These are phyloP conservation scores for Siniperca undulata DNA, from an alignment of 2,797 vertebrate species.

Conservation along the genomic window DNA sequence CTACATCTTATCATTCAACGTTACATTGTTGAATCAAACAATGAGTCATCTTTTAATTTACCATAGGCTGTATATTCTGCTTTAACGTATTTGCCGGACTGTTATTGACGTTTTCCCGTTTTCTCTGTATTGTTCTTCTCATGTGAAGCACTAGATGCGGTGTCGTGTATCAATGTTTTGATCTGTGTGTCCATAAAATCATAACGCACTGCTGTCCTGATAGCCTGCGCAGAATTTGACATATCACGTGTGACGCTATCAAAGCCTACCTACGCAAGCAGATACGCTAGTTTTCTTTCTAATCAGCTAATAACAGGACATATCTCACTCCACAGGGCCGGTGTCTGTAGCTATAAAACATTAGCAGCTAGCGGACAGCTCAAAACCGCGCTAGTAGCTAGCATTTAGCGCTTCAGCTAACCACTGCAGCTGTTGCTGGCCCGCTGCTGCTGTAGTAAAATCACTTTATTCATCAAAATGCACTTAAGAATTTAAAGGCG, in stretches of 20 bases:
- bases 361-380: slow-evolving; percentile 40
- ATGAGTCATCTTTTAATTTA: background rate
- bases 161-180: background rate
- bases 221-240: background rate
- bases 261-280: fast-evolving
- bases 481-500: fast-evolving
- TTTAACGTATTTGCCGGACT: background rate
- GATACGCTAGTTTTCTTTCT: background rate
- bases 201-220: background rate
- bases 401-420: slow-evolving; percentile 35
- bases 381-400: slow-evolving; percentile 34
- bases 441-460: background rate
- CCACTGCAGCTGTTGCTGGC: slow-evolving; percentile 16
- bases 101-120: background rate
- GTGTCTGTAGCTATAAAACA: background rate
- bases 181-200: background rate
- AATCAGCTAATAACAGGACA: background rate
- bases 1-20: background rate
- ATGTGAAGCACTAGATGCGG: fast-evolving
- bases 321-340: background rate
- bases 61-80: fast-evolving
- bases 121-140: background rate
- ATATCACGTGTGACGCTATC: background rate
- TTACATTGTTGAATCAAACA: background rate
- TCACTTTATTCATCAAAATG: fast-evolving